Evolutionary conservation across 2,113 vertebrate species (phyloP).

Genomic region (Ceyx margarethae): DNA sequence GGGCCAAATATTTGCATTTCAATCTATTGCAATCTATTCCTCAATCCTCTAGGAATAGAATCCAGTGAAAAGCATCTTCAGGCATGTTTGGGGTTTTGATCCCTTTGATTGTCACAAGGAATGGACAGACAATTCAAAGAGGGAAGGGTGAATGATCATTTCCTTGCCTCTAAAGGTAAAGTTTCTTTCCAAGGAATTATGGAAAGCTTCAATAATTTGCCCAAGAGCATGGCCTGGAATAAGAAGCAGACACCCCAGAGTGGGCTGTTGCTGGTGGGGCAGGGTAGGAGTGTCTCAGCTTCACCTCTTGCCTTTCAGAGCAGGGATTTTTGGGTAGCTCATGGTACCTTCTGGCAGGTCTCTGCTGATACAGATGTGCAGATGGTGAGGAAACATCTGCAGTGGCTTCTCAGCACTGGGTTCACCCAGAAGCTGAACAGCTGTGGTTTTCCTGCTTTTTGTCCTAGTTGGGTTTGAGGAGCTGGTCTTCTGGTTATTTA

Average conservation of each 20-base stretch:
- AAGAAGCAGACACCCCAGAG: background rate
- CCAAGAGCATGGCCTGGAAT: background rate
- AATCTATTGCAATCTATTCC: background rate
- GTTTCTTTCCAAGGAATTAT: background rate
- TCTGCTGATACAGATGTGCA: background rate
- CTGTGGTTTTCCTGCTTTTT: background rate
- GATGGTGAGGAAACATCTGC: background rate
- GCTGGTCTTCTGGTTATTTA: background rate
- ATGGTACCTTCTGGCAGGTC: background rate
- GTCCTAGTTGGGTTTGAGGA: background rate
- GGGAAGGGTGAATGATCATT: background rate
- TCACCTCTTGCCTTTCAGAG: background rate
- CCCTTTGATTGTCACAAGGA: background rate
- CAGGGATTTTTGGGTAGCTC: background rate
- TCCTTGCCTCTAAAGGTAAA: background rate
- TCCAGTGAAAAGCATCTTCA: background rate
- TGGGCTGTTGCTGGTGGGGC: background rate
- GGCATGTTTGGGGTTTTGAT: background rate
- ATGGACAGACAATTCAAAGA: background rate
- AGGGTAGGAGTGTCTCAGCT: background rate
- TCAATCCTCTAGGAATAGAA: background rate
- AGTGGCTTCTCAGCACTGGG: background rate
- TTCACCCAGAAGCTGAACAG: background rate
- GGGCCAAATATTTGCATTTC: background rate
- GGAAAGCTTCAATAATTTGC: background rate